Percentiles rank a stretch among this genome's conserved stretches.
These are phyloP conservation scores for Agonopterix arenella DNA, from an alignment of 2,888 invertebrate genomes.

Conservation along the genomic window DNA sequence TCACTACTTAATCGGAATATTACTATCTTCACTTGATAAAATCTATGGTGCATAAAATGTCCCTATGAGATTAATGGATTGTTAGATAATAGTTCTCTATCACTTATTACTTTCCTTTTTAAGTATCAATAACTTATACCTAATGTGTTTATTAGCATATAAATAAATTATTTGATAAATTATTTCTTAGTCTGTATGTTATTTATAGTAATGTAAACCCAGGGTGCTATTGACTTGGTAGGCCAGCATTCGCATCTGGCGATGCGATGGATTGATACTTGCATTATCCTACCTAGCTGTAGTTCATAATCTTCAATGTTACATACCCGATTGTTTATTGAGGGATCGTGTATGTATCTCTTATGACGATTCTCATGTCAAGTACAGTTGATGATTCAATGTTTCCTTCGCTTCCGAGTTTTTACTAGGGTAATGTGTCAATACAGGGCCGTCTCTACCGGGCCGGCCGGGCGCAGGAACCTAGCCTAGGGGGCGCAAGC, in stretches of 20 bases:
- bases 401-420: background rate
- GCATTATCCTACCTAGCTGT: no score
- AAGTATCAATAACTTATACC: conserved; percentile 31
- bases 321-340: no score
- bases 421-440: no score
- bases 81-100: conserved; percentile 33
- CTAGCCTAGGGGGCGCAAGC: no score
- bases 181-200: conserved; percentile 15
- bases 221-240: conserved; percentile 54
- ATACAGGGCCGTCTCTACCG: no score
- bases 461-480: no score
- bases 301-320: no score
- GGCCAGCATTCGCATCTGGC: background rate
- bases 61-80: conserved; percentile 43
- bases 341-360: background rate
- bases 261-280: no score
- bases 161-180: conserved; percentile 21
- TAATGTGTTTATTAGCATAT: conserved; percentile 24
- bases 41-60: conserved; percentile 56
- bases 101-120: conserved; percentile 23
- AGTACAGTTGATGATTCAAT: background rate
- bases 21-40: conserved; percentile 19
- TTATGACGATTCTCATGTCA: background rate
- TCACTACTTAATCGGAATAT: no score
- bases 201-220: conserved; percentile 25